phyloP scores from a whole-genome alignment of 2,113 vertebrate species.

The Collichthys lucidus region DNA sequence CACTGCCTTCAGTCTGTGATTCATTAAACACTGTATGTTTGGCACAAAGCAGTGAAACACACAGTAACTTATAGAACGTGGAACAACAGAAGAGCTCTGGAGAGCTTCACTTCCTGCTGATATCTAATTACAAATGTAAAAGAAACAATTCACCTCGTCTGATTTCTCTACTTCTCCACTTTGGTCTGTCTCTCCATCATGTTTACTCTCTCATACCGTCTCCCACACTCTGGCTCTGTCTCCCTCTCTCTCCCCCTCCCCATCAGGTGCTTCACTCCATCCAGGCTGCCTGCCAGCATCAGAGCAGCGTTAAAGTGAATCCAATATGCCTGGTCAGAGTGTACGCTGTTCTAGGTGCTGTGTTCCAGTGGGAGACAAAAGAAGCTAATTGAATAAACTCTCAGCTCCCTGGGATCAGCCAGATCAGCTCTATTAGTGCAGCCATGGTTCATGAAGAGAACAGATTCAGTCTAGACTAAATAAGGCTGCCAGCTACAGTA shows the following conservation, averaged over 20 bases:
- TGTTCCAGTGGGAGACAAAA: slow-evolving; percentile 63
- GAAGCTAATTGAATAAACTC: slow-evolving; percentile 66
- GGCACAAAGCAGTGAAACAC: neutral
- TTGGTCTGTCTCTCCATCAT: neutral
- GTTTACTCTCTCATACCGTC: neutral
- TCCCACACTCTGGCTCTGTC: neutral
- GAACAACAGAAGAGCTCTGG: neutral
- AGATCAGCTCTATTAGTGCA: slow-evolving; percentile 47
- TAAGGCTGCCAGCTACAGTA: neutral
- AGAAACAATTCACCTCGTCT: no score
- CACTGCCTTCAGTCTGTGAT: neutral
- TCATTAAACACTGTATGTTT: neutral
- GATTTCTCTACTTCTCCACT: neutral
- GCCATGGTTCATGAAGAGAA: slow-evolving; percentile 14
- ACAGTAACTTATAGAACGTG: neutral
- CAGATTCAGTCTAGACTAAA: slow-evolving; percentile 3
- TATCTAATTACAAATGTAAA: neutral
- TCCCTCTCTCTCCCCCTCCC: neutral
- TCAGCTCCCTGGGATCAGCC: slow-evolving; percentile 46
- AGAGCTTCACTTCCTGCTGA: neutral
- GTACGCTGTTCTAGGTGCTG: slow-evolving; percentile 40
- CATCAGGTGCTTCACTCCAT: slow-evolving; percentile 38
- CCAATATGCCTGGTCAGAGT: slow-evolving; percentile 68
- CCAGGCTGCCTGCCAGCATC: slow-evolving; percentile 63
- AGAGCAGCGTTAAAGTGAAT: slow-evolving; percentile 59